A percentile compares a stretch with the other conserved stretches of the same genome.
Conservation (phyloP, 1,140 invertebrate species). For the Platorchestia sp. region DNA sequence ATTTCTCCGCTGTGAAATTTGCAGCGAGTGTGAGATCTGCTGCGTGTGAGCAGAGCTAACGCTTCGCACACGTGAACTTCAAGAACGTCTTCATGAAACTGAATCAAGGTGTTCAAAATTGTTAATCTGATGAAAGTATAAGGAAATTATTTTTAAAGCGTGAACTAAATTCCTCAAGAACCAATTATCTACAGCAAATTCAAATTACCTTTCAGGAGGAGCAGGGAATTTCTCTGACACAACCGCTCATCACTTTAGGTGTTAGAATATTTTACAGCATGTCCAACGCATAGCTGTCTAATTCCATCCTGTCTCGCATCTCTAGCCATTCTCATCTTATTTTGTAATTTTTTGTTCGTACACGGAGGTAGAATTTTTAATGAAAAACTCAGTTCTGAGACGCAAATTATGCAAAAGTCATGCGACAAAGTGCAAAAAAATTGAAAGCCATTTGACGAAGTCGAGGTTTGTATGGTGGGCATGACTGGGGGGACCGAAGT, state of each 20-base stretch:
- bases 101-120: neutral
- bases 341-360: neutral
- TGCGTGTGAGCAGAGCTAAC: neutral
- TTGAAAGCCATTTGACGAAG: neutral
- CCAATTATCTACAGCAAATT: neutral
- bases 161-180: neutral
- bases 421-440: neutral
- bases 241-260: neutral
- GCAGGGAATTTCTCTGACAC: neutral
- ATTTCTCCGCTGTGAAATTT: neutral
- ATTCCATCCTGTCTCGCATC: neutral
- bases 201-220: neutral
- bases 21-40: neutral
- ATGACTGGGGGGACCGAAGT: neutral
- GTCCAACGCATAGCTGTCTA: neutral
- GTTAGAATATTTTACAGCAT: neutral
- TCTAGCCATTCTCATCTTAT: neutral
- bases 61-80: neutral
- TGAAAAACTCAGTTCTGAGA: neutral
- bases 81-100: neutral
- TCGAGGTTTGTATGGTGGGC: neutral
- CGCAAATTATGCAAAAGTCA: neutral
- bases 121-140: neutral
- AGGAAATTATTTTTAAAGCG: neutral
- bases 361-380: neutral